phyloP scores from a whole-genome alignment of 1,140 invertebrate genomes.

The Cepaea nemoralis region DNA sequence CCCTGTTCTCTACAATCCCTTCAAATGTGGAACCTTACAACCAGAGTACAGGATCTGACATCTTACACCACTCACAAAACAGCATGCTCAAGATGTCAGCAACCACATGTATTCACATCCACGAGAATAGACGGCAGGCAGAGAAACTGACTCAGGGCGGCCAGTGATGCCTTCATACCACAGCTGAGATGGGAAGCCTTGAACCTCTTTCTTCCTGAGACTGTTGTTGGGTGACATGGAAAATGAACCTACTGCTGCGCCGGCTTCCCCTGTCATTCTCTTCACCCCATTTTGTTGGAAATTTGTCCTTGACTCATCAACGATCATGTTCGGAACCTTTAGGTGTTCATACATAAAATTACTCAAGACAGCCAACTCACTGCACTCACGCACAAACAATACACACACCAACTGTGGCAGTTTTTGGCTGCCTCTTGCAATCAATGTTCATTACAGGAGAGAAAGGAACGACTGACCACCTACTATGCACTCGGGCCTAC shows the following conservation, averaged over 20 bases:
- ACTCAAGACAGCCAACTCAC: neutral
- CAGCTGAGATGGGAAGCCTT: constrained; percentile 22
- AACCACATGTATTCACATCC: neutral
- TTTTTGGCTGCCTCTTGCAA: too few species aligned
- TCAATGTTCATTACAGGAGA: too few species aligned
- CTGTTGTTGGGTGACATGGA: constrained; percentile 14
- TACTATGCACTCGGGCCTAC: too few species aligned
- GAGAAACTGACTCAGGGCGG: neutral
- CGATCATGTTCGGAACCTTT: neutral
- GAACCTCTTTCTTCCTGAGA: neutral
- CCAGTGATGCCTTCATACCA: constrained; percentile 8
- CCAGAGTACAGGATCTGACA: neutral
- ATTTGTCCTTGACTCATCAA: neutral
- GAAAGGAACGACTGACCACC: too few species aligned
- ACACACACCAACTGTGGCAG: too few species aligned
- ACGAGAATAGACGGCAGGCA: neutral
- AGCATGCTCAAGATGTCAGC: neutral
- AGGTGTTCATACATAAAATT: constrained; percentile 1
- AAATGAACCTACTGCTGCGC: neutral
- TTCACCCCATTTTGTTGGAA: neutral
- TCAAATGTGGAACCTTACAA: too few species aligned
- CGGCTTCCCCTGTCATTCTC: neutral
- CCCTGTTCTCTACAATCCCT: too few species aligned
- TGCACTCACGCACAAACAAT: neutral
- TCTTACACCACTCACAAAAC: neutral